phyloP scores from a whole-genome alignment of 2,888 invertebrate species.

The Drosophila greeni region DNA sequence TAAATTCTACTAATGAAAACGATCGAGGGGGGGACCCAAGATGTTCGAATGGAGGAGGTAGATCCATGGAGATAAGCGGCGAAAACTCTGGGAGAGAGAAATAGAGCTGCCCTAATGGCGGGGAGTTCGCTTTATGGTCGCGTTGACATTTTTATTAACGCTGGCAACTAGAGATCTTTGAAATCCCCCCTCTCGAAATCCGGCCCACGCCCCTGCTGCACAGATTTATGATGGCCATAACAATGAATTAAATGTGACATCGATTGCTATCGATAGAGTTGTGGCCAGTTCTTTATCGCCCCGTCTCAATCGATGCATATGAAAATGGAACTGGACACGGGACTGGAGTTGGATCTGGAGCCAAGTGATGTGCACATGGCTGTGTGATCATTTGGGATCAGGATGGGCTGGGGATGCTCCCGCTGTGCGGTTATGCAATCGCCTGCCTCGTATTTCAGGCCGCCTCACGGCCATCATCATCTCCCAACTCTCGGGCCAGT shows the following conservation, averaged over 20 bases:
- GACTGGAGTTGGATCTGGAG: neutral
- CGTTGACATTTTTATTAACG: conserved; percentile 73
- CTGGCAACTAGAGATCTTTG: conserved; percentile 38
- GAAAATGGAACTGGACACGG: conserved; percentile 43
- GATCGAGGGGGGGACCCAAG: conserved; percentile 4
- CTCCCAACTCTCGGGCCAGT: conserved; percentile 9
- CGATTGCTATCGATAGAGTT: conserved; percentile 70
- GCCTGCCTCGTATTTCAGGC: conserved; percentile 61
- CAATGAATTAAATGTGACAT: conserved; percentile 73
- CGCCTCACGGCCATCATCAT: conserved; percentile 58
- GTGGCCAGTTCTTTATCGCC: conserved; percentile 60
- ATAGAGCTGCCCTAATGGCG: conserved; percentile 56
- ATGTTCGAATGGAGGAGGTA: conserved; percentile 1
- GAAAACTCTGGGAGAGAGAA: conserved; percentile 8
- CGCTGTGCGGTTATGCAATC: conserved; percentile 64
- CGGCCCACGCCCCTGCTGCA: conserved; percentile 32
- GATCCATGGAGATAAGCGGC: conserved; percentile 9
- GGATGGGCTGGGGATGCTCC: conserved; percentile 19
- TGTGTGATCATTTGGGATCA: conserved; percentile 7
- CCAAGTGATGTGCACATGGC: conserved; percentile 5
- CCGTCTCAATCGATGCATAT: conserved; percentile 57
- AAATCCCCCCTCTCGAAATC: neutral
- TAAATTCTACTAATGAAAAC: conserved; percentile 57
- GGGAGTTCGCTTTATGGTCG: conserved; percentile 59
- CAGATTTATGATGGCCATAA: conserved; percentile 72